Base-by-base conservation (phyloP, 2,888 invertebrate genomes). In the Idaea biselata region DNA sequence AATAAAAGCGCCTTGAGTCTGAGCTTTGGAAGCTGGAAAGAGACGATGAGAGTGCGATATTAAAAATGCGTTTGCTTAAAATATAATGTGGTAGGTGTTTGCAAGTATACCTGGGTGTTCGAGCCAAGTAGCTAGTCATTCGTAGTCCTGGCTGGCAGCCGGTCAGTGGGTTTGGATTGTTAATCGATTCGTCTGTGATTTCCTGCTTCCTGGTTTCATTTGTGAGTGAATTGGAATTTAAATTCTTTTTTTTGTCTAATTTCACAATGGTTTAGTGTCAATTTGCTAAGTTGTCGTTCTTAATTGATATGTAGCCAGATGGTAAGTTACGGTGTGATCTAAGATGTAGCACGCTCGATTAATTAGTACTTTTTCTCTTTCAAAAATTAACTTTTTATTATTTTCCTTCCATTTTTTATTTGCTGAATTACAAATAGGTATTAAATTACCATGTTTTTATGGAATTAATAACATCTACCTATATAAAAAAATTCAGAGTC, bases 71-170 rank as follows among this genome's bases (percentile, higher is more conserved):
- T 75, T 75, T 72, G 84, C 88, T 84, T 75, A 82, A 88, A 88
- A 88, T 88, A 88, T 86, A 86, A 80, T 80, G 85, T 80, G 78
- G 78, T 86, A 84, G 84, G 81, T 83, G 81, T 85, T 86, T 79
- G 78, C 74, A 79, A 80, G 73, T 81, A 77, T 84, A 88, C 88
- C 91, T 91, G 90, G 82, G 44, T 77, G 70, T 68, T 63, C 73
- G 77, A 75, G 85, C 83, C 84, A 83, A 82, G 76, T 69, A 64
- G 60, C 57, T 81, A 78, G 82, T 83, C 81, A 81, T 75, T 78
- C 80, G 81, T 76, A 72, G 84, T 88, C 81, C 83, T 81, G 80
- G 66, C 73, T 67, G 68, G 73, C 72, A 72, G 77, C 72, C 79
- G 80, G 77, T 72, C 77, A 77, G 74, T 73, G 75, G 78, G 77